phyloP scores from a whole-genome alignment of 1,140 invertebrate genomes.

The Lordiphosa mommai region DNA sequence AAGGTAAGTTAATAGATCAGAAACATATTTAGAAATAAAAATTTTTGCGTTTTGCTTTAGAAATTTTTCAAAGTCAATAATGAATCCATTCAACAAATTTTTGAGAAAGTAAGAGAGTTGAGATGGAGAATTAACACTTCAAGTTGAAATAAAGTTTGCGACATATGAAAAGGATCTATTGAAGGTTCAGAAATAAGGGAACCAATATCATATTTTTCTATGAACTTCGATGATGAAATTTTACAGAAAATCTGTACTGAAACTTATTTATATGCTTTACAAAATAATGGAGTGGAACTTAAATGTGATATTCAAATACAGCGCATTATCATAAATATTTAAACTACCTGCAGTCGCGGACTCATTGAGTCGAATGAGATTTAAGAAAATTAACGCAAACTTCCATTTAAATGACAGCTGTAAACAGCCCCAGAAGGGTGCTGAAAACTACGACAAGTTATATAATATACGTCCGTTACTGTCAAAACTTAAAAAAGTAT shows the following conservation, averaged over 20 bases:
- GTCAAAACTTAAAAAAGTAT: slow-evolving; percentile 6
- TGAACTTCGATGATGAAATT: slow-evolving; percentile 5
- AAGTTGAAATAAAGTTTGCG: background rate
- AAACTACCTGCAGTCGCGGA: slow-evolving; percentile 7
- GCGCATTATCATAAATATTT: slow-evolving; percentile 2
- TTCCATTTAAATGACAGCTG: slow-evolving; percentile 19
- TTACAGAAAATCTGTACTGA: slow-evolving; percentile 1
- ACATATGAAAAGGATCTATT: slow-evolving; percentile 1
- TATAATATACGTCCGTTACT: slow-evolving; percentile 14
- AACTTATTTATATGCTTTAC: slow-evolving; percentile 7
- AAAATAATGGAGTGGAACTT: too few relatives aligned
- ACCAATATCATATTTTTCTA: slow-evolving; percentile 7
- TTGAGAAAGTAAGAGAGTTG: background rate
- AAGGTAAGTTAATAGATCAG: too few relatives aligned
- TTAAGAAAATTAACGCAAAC: slow-evolving; percentile 14
- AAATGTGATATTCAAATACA: slow-evolving; percentile 1
- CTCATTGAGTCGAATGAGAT: slow-evolving; percentile 9
- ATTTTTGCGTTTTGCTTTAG: too few relatives aligned
- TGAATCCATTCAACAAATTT: slow-evolving; percentile 7
- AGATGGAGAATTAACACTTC: too few relatives aligned
- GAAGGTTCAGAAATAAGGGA: background rate
- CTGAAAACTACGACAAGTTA: slow-evolving; percentile 5
- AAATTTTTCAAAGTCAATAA: background rate
- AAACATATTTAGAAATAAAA: too few relatives aligned
- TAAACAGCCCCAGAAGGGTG: too few relatives aligned